Base-by-base conservation (phyloP, 2,113 vertebrate genomes). In the Pardalotus punctatus region DNA sequence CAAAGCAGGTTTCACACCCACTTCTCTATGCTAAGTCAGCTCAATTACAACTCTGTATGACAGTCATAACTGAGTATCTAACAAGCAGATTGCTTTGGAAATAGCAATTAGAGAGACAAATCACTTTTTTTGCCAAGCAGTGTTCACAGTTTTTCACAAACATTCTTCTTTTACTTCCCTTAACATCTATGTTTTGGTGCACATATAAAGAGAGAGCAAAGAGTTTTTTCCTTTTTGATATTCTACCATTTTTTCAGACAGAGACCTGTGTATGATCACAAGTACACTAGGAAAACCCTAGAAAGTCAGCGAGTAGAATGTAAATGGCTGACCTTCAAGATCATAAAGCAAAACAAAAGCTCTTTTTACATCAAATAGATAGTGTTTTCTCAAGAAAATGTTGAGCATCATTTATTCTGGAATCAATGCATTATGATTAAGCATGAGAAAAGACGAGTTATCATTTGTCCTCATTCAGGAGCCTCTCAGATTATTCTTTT, bases 181-280 rank as follows among this genome's bases (percentile, higher is more conserved):
- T 92, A 31, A 65, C 18, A 88, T 74, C 53, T 93, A 12, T 42
- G 54, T 78, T 92, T 91, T 66, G 19, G 9, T 67, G 10, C 54
- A 70, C 28, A 43, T 47, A 86, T 88, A 95, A 90, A 82, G 77
- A 93, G 86, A 48, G 58, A 86, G 60, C 25, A 74, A 64, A 93
- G 85, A 15, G 3, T 10, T 51, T 43, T 94, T 94, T 66, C 35
- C 28, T 23, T 70, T 95, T 77, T 57, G 27, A 60, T 88, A 85
- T 76, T 91, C 15, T 91, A 86, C 35, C 33, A 65, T 86, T 90
- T 96, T 96, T 96, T 50, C 73, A 92, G 90, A 71, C 35, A 80
- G 28, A 71, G 36, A 69, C 57, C 62, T 71, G 45, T 62, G 48
- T 81, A 74, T 72, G 66, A 57, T 51, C 53, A 66, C 29, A n/a